Conservation (phyloP, 2,113 vertebrate species). For the Apus apus region DNA sequence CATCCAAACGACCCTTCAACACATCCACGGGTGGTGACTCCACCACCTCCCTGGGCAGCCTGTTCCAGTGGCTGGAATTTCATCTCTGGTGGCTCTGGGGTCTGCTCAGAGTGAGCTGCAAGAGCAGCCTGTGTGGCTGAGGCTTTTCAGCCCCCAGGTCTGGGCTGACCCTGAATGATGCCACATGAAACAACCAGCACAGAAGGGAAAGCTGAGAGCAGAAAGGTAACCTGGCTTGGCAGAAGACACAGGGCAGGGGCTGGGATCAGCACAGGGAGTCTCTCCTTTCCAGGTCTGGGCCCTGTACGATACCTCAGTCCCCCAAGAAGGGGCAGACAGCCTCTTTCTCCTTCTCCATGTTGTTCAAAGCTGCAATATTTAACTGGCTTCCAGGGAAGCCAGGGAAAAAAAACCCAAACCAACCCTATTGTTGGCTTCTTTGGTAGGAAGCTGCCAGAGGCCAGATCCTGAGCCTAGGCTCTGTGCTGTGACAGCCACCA, state of each 20-base stretch:
- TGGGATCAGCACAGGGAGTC: background rate
- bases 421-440: background rate
- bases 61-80: no score
- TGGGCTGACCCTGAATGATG: background rate
- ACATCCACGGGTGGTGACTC: no score
- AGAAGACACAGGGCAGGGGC: background rate
- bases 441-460: background rate
- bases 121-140: accelerated
- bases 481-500: background rate
- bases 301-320: accelerated
- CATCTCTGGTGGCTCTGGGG: background rate
- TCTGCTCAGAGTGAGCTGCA: background rate
- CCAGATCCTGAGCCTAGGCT: background rate
- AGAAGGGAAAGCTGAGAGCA: background rate
- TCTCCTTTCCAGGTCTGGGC: background rate
- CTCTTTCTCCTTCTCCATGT: background rate
- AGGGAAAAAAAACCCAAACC: background rate
- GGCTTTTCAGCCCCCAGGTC: background rate
- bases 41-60: no score
- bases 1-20: no score
- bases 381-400: background rate
- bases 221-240: background rate
- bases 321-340: background rate
- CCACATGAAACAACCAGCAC: accelerated
- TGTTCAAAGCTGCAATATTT: background rate